Percentiles rank a stretch among this genome's conserved stretches.
Conservation (phyloP, 2,797 vertebrate genomes). For the Pangasius djambal region DNA sequence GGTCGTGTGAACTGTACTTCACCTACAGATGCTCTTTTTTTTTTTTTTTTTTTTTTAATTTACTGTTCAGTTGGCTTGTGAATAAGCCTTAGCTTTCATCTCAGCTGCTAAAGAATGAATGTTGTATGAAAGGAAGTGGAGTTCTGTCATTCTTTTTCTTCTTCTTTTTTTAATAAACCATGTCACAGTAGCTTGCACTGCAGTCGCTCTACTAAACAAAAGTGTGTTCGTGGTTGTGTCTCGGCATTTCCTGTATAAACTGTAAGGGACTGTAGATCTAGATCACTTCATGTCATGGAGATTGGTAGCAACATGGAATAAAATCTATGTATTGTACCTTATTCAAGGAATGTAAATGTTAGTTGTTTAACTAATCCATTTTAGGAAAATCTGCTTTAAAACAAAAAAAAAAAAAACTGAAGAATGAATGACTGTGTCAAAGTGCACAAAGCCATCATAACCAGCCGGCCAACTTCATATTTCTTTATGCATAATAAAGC, state of each 20-base stretch:
- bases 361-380: conserved; percentile 23
- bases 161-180: background rate
- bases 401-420: background rate
- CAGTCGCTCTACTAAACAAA: conserved; percentile 38
- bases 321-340: conserved; percentile 33
- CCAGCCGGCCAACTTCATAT: conserved; percentile 33
- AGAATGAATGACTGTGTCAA: conserved; percentile 28
- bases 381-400: conserved; percentile 6
- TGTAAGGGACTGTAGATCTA: conserved; percentile 48
- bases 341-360: conserved; percentile 38
- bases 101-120: conserved; percentile 27
- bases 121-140: conserved; percentile 3
- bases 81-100: conserved; percentile 14
- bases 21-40: background rate
- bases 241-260: conserved; percentile 30
- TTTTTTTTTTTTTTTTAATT: background rate
- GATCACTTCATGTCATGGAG: conserved; percentile 47
- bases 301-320: conserved; percentile 32
- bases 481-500: conserved; percentile 39
- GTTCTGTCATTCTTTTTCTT: background rate
- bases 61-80: conserved; percentile 14
- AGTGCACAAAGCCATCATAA: conserved; percentile 21
- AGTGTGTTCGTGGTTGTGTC: conserved; percentile 37
- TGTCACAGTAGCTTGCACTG: conserved; percentile 22
- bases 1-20: conserved; percentile 22